Evolutionary conservation across 2,113 vertebrate species (phyloP).

Genomic region (Capreolus pygargus): DNA sequence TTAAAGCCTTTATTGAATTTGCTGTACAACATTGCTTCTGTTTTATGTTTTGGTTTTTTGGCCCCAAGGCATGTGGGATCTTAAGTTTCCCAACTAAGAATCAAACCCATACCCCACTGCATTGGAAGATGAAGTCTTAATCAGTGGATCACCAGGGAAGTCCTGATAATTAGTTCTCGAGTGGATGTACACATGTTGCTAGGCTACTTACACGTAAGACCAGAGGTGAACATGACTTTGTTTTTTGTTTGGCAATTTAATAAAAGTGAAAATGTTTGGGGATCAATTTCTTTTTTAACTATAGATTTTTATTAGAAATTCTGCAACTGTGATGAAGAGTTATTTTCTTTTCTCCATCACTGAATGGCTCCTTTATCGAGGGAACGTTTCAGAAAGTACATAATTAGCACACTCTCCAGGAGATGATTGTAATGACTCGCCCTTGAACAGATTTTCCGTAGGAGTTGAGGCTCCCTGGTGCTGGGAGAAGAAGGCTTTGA

Average conservation of each 20-base stretch:
- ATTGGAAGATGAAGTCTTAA: not conserved
- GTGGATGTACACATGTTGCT: not conserved
- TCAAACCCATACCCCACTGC: not conserved
- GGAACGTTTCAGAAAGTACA: constrained; percentile 32
- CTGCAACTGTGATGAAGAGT: not conserved
- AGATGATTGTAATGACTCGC: not conserved
- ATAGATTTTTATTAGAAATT: constrained; percentile 26
- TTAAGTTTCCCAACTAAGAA: not conserved
- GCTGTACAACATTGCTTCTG: not conserved
- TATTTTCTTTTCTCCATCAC: not conserved
- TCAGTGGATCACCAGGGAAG: not conserved
- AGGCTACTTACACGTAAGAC: not conserved
- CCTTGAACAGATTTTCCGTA: constrained; percentile 24
- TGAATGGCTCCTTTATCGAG: constrained; percentile 13
- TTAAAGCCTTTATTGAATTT: not conserved
- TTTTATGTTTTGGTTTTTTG: not conserved
- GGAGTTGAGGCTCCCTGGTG: not conserved
- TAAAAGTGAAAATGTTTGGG: not conserved
- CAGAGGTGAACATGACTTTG: not conserved
- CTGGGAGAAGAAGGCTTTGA: not conserved
- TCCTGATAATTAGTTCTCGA: not conserved
- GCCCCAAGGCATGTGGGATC: not conserved
- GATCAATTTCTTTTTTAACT: constrained; percentile 21
- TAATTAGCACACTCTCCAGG: not conserved
- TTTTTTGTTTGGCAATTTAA: not conserved